Percentiles rank a stretch among this genome's conserved stretches.
Conservation (phyloP, 1,140 invertebrate species). For the Pseudomyrmex concolor region DNA sequence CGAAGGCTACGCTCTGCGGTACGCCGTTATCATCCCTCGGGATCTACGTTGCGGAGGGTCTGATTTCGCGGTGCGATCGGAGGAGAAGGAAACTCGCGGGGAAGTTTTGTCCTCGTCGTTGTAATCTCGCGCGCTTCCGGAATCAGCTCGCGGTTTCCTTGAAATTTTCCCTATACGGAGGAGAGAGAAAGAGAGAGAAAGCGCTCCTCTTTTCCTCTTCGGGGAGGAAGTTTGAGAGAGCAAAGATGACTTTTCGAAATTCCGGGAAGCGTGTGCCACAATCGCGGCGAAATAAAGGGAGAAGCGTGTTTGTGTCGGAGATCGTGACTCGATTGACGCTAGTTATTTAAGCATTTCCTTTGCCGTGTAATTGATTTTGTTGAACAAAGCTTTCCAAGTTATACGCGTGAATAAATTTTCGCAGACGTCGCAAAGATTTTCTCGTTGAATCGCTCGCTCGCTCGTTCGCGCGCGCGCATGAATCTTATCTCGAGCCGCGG, state of each 20-base stretch:
- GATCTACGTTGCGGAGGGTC: slow-evolving; percentile 58
- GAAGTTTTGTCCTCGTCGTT: slow-evolving; percentile 56
- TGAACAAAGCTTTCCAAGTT: slow-evolving; percentile 4
- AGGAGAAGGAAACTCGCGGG: slow-evolving; percentile 27
- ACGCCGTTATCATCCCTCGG: slow-evolving; percentile 54
- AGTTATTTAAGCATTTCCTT: slow-evolving; percentile 5
- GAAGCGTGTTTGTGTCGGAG: neutral
- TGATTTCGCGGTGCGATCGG: slow-evolving; percentile 49
- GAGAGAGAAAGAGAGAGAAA: neutral
- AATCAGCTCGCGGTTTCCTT: slow-evolving; percentile 39
- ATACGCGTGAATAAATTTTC: slow-evolving; percentile 31
- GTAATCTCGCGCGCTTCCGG: slow-evolving; percentile 57
- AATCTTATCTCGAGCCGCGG: slow-evolving; percentile 18
- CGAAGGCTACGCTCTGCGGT: slow-evolving; percentile 26
- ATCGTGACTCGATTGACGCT: slow-evolving; percentile 13
- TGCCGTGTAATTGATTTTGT: slow-evolving; percentile 9
- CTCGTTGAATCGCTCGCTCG: no score
- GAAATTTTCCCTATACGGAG: neutral
- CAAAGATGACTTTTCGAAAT: slow-evolving; percentile 21
- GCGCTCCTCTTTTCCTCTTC: neutral
- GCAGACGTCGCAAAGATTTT: neutral
- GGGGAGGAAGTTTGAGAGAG: neutral
- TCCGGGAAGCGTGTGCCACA: neutral
- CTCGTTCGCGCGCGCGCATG: neutral
- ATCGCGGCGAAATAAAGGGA: slow-evolving; percentile 7